Percentiles rank a stretch among this genome's conserved stretches.
phyloP scores from a whole-genome alignment of 2,888 invertebrate genomes.

The Drosophila leonis region DNA sequence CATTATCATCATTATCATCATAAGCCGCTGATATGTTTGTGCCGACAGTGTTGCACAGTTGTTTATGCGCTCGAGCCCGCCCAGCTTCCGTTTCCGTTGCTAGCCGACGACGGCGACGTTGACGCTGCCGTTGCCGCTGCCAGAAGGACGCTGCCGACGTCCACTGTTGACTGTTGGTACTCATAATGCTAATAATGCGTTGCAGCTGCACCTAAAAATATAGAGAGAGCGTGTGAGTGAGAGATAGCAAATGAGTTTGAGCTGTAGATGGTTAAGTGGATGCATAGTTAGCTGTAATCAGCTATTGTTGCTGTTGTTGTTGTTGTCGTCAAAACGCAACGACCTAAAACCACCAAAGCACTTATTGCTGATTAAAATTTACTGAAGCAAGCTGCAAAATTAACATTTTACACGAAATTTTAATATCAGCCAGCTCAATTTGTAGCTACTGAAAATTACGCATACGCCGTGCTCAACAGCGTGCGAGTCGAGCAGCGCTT shows the following conservation, averaged over 20 bases:
- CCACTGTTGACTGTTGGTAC: conserved; percentile 34
- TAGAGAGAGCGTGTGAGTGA: neutral
- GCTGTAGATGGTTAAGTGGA: conserved; percentile 12
- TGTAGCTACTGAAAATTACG: conserved; percentile 7
- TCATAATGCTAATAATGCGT: conserved; percentile 52
- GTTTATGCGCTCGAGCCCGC: conserved; percentile 53
- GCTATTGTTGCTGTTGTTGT: conserved; percentile 8
- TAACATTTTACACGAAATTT: conserved; percentile 12
- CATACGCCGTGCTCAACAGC: conserved; percentile 13
- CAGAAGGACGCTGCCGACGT: conserved; percentile 23
- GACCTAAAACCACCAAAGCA: conserved; percentile 20
- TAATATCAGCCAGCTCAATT: neutral
- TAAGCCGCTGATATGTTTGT: conserved; percentile 75
- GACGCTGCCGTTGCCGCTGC: conserved; percentile 24
- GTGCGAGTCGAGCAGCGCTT: neutral
- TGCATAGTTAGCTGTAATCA: conserved; percentile 32
- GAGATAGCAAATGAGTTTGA: neutral
- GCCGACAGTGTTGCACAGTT: conserved; percentile 45
- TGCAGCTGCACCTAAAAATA: conserved; percentile 27
- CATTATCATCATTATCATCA: conserved; percentile 44
- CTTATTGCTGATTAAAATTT: conserved; percentile 50
- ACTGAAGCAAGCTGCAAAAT: conserved; percentile 21
- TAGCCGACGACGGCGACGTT: conserved; percentile 27
- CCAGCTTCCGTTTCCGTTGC: conserved; percentile 44
- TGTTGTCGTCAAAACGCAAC: conserved; percentile 22